Evolutionary conservation across 2,888 invertebrate species (phyloP).

Genomic region (Phengaris arion): DNA sequence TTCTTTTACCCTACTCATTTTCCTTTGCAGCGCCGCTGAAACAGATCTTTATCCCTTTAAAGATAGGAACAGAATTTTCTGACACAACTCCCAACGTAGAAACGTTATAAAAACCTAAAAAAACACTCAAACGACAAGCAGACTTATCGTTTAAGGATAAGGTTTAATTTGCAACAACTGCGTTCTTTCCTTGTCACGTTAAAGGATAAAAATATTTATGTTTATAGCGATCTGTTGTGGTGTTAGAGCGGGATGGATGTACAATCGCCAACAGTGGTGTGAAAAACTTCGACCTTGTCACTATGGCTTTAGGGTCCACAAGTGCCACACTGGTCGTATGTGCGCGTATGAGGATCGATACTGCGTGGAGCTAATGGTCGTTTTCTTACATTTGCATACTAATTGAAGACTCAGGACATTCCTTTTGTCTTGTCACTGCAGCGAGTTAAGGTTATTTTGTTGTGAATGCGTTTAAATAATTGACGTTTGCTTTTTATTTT

Average conservation of each 20-base stretch:
- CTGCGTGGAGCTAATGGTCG: slow-evolving; percentile 66
- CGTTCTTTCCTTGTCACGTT: slow-evolving; percentile 50
- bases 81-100: slow-evolving; percentile 57
- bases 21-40: slow-evolving; percentile 65
- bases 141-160: neutral
- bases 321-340: slow-evolving; percentile 56
- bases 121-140: slow-evolving; percentile 29
- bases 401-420: slow-evolving; percentile 64
- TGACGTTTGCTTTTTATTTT: slow-evolving; percentile 28
- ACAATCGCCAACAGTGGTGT: neutral
- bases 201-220: slow-evolving; percentile 59
- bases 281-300: neutral
- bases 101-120: slow-evolving; percentile 41
- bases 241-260: slow-evolving; percentile 71
- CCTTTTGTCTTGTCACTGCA: slow-evolving; percentile 67
- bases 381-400: slow-evolving; percentile 79
- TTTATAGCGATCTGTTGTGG: slow-evolving; percentile 77
- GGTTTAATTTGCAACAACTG: slow-evolving; percentile 40
- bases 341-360: slow-evolving; percentile 77
- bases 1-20: slow-evolving; percentile 64
- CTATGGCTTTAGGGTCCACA: neutral
- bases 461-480: slow-evolving; percentile 39
- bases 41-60: slow-evolving; percentile 78
- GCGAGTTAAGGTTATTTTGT: slow-evolving; percentile 53
- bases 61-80: slow-evolving; percentile 72